Evolutionary conservation across 2,888 invertebrate species (phyloP).

Genomic region (Cacoxenus indagator): DNA sequence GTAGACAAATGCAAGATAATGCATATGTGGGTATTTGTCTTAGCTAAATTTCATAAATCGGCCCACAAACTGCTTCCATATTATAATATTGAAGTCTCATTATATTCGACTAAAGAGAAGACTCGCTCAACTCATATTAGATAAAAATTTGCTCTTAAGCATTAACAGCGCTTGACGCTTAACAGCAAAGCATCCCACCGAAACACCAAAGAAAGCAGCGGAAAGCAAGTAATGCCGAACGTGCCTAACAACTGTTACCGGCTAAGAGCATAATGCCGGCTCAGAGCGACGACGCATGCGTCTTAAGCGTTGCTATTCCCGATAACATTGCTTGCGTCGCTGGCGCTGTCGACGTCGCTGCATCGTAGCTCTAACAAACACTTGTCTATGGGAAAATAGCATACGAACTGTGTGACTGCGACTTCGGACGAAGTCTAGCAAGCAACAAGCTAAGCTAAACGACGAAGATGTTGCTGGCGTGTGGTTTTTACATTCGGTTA

Average conservation of each 20-base stretch:
- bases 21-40: too few species aligned
- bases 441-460: constrained; percentile 24
- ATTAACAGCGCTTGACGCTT: background rate
- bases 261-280: background rate
- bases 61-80: too few species aligned
- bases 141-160: background rate
- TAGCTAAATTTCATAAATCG: too few species aligned
- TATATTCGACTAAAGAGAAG: too few species aligned
- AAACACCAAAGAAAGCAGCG: background rate
- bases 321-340: too few species aligned
- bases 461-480: constrained; percentile 46
- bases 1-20: too few species aligned
- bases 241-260: background rate
- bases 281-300: background rate
- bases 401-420: constrained; percentile 1
- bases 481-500: constrained; percentile 64
- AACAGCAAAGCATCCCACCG: background rate
- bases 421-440: constrained; percentile 27
- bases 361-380: background rate
- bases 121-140: background rate
- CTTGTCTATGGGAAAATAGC: constrained; percentile 21
- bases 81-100: too few species aligned
- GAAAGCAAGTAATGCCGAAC: background rate
- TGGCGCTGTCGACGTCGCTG: background rate
- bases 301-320: background rate